Evolutionary conservation across 2,888 invertebrate species (phyloP).

Genomic region (Thumatha senex): DNA sequence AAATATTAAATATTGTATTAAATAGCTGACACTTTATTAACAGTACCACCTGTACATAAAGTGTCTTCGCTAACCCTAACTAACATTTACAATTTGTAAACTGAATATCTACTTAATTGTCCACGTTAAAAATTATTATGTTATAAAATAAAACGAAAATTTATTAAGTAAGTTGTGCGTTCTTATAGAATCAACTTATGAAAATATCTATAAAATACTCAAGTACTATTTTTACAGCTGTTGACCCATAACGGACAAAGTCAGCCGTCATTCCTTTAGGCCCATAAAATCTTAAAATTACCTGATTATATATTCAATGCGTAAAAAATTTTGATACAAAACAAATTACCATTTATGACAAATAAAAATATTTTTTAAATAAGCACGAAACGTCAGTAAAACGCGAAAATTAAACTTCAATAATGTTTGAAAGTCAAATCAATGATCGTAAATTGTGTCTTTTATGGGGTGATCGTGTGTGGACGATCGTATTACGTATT

Average conservation of each 20-base stretch:
- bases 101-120: background rate
- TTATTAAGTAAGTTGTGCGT: background rate
- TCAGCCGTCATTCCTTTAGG: constrained; percentile 16
- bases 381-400: constrained; percentile 65
- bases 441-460: constrained; percentile 66
- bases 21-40: too few species aligned
- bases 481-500: constrained; percentile 39
- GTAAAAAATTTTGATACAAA: constrained; percentile 42
- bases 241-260: background rate
- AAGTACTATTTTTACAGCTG: too few species aligned
- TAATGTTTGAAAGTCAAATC: constrained; percentile 56
- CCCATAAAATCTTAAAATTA: constrained; percentile 4
- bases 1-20: too few species aligned
- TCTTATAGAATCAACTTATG: background rate
- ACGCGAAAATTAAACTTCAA: constrained; percentile 62
- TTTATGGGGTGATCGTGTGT: constrained; percentile 43
- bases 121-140: constrained; percentile 3
- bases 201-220: constrained; percentile 3
- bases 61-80: background rate
- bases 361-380: constrained; percentile 55
- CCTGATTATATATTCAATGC: constrained; percentile 32
- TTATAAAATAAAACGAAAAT: constrained; percentile 6
- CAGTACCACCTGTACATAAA: too few species aligned
- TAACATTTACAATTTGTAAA: background rate
- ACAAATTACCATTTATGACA: constrained; percentile 54